Evolutionary conservation across 1,140 invertebrate species (phyloP).

Genomic region (Drosophila rhopaloa): DNA sequence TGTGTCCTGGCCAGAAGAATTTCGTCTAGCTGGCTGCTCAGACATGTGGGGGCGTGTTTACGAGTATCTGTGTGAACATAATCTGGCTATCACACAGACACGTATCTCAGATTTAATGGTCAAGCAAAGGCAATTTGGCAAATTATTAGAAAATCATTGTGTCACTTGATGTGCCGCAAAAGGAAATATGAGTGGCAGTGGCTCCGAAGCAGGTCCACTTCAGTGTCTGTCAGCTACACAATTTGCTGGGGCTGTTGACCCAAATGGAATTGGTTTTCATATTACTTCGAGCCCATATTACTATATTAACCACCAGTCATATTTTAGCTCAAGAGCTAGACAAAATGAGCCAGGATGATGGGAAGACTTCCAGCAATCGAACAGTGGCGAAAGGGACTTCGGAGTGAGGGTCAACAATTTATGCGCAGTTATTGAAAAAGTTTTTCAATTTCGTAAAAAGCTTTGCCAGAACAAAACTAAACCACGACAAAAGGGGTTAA

Average conservation of each 20-base stretch:
- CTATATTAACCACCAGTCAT: slow-evolving; percentile 39
- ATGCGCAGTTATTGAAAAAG: slow-evolving; percentile 76
- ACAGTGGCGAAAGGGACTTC: slow-evolving; percentile 2
- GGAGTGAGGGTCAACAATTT: slow-evolving; percentile 39
- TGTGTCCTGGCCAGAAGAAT: slow-evolving; percentile 67
- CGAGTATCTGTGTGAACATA: slow-evolving; percentile 41
- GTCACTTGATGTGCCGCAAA: slow-evolving; percentile 69
- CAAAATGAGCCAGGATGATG: slow-evolving; percentile 21
- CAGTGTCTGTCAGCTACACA: slow-evolving; percentile 51
- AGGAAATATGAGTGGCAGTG: slow-evolving; percentile 65
- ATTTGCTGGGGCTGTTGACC: slow-evolving; percentile 44
- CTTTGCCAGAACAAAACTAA: slow-evolving; percentile 60
- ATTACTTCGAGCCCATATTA: slow-evolving; percentile 8
- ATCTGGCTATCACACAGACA: slow-evolving; percentile 75
- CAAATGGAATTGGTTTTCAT: slow-evolving; percentile 9
- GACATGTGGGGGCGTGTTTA: slow-evolving; percentile 26
- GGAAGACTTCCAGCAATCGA: slow-evolving; percentile 12
- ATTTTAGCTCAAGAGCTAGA: slow-evolving; percentile 18
- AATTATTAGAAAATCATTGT: slow-evolving; percentile 84
- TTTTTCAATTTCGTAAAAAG: slow-evolving; percentile 78
- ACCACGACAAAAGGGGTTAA: slow-evolving; percentile 68
- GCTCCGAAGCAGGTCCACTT: slow-evolving; percentile 17
- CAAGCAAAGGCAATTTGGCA: slow-evolving; percentile 82
- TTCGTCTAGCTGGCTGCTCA: slow-evolving; percentile 25
- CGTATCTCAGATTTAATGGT: slow-evolving; percentile 80